Conservation (phyloP, 2,113 vertebrate genomes). For the Bujurquina vittata region DNA sequence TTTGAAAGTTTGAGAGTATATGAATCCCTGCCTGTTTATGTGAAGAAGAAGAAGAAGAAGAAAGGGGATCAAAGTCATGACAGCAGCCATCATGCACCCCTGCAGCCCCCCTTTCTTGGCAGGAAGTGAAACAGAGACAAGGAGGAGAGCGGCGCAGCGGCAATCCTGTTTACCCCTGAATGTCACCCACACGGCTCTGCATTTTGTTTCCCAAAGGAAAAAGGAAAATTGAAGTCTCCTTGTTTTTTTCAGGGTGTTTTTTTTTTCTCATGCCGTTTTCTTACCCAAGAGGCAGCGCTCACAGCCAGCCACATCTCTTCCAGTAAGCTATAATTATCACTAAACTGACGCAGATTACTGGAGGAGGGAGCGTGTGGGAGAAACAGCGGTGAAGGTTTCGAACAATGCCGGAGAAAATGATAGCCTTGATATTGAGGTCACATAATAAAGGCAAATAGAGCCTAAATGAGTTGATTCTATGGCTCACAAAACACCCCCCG, state of each 20-base stretch:
- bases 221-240: slow-evolving; percentile 40
- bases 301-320: slow-evolving; percentile 53
- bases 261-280: slow-evolving; percentile 21
- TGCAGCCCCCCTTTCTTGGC: slow-evolving; percentile 15
- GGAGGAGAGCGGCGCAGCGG: slow-evolving; percentile 2
- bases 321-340: slow-evolving; percentile 72
- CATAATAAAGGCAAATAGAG: slow-evolving; percentile 59
- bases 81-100: neutral
- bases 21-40: neutral
- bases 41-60: slow-evolving; percentile 12
- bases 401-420: slow-evolving; percentile 61
- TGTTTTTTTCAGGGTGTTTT: slow-evolving; percentile 12
- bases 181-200: slow-evolving; percentile 39
- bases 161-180: slow-evolving; percentile 6
- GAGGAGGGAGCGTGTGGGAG: slow-evolving; percentile 35
- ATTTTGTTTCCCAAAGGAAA: slow-evolving; percentile 21
- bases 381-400: neutral
- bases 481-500: slow-evolving; percentile 16
- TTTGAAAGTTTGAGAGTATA: neutral
- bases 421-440: slow-evolving; percentile 68
- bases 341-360: slow-evolving; percentile 65
- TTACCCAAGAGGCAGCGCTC: slow-evolving; percentile 31
- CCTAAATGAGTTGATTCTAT: slow-evolving; percentile 60
- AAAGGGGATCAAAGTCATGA: slow-evolving; percentile 12
- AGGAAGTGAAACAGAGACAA: slow-evolving; percentile 32